Evolutionary conservation across 1,140 invertebrate genomes (phyloP).

Genomic region (Tetramorium alpestre): DNA sequence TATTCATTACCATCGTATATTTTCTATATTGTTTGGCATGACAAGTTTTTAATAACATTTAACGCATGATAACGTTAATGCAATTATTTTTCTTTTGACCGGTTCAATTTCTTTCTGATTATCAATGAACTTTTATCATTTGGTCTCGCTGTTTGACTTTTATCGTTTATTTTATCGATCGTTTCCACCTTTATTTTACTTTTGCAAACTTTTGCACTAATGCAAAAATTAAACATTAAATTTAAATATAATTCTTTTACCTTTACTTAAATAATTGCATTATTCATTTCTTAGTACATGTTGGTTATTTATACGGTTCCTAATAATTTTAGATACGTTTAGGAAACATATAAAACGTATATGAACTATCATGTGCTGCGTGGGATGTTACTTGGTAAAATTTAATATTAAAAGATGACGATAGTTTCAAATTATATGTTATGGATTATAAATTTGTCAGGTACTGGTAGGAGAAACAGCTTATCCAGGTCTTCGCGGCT

Average conservation of each 20-base stretch:
- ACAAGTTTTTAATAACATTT: background rate
- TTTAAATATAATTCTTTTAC: background rate
- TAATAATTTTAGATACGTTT: too few relatives aligned
- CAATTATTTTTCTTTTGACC: background rate
- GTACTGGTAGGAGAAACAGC: slow-evolving; percentile 91
- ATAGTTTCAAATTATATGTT: background rate
- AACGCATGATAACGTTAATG: background rate
- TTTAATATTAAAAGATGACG: background rate
- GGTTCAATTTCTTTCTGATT: background rate
- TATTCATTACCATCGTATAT: background rate
- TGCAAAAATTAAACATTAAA: background rate
- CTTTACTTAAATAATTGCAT: background rate
- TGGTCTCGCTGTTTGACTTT: background rate
- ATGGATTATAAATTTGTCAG: slow-evolving; percentile 78
- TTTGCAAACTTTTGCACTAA: background rate
- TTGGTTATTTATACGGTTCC: too few relatives aligned
- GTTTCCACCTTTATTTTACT: background rate
- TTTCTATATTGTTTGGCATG: background rate
- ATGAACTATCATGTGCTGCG: too few relatives aligned
- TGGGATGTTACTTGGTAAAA: background rate
- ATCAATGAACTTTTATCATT: background rate
- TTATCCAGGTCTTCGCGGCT: slow-evolving; percentile 89
- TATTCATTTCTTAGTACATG: too few relatives aligned
- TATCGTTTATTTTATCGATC: slow-evolving; percentile 4
- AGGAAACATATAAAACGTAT: too few relatives aligned